Evolutionary conservation across 2,797 vertebrate species (phyloP).

Genomic region (Brachyalestes nurse): DNA sequence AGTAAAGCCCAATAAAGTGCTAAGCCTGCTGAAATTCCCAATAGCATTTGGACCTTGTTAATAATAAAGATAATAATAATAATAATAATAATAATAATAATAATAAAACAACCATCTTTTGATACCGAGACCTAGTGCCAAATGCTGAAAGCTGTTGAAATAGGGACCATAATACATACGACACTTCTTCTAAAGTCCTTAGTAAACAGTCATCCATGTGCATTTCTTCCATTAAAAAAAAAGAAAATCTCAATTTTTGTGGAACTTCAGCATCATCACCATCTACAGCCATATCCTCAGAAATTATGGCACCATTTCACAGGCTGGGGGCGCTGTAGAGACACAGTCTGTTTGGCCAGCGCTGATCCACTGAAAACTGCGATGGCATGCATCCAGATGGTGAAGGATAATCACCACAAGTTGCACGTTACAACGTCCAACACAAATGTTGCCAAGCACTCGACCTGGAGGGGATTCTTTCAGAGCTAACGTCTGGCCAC

Average conservation of each 20-base stretch:
- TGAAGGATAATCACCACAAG: slow-evolving; percentile 11
- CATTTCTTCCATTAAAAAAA: slow-evolving; percentile 43
- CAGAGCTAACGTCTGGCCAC: background rate
- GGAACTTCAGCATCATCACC: background rate
- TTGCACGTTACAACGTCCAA: slow-evolving; percentile 16
- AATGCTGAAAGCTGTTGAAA: slow-evolving; percentile 50
- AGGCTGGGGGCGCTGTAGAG: slow-evolving; percentile 21
- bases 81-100: slow-evolving; percentile 12
- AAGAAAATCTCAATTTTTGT: slow-evolving; percentile 39
- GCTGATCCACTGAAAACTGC: background rate
- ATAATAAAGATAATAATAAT: slow-evolving; percentile 4
- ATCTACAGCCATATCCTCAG: background rate
- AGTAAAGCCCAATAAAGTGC: slow-evolving; percentile 40
- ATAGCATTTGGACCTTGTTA: background rate
- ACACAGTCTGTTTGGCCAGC: slow-evolving; percentile 4
- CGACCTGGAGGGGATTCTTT: background rate
- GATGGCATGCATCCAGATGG: slow-evolving; percentile 17
- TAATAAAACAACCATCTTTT: slow-evolving; percentile 9
- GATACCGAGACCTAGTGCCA: slow-evolving; percentile 34
- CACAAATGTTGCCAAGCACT: slow-evolving; percentile 15
- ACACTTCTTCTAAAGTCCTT: slow-evolving; percentile 26
- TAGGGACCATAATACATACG: slow-evolving; percentile 20
- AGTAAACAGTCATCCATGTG: slow-evolving; percentile 49
- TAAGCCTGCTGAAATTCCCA: slow-evolving; percentile 12
- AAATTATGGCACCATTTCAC: slow-evolving; percentile 11